phyloP scores from a whole-genome alignment of 2,797 vertebrate genomes.

The Alauda arvensis region DNA sequence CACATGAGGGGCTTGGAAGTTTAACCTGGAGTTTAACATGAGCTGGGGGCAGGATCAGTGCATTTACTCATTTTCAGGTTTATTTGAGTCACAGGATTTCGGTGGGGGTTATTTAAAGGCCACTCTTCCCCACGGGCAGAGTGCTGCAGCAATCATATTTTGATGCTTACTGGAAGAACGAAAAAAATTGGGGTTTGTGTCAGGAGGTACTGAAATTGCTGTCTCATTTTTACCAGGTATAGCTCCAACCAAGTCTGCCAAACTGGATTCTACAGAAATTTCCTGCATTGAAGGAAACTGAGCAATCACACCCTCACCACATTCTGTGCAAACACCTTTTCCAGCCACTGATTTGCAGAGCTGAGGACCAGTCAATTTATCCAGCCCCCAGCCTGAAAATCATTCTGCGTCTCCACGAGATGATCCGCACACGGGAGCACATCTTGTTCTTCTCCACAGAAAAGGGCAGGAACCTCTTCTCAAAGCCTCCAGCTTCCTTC shows the following conservation, averaged over 20 bases:
- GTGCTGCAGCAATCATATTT: not conserved
- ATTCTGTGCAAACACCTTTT: not conserved
- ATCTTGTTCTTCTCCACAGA: not conserved
- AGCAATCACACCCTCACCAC: not conserved
- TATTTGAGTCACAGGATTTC: not conserved
- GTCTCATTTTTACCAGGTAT: not conserved
- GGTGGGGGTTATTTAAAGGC: not conserved
- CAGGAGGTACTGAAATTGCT: not conserved
- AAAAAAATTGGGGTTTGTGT: not conserved
- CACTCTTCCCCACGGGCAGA: not conserved
- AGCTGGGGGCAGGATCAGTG: not conserved
- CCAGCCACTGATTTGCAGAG: not conserved
- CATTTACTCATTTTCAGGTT: not conserved
- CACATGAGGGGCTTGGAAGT: accelerated
- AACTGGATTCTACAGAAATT: not conserved
- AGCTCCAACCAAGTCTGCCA: not conserved
- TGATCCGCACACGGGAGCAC: not conserved
- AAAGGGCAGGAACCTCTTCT: not conserved
- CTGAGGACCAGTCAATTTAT: not conserved
- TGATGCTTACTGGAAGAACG: accelerated
- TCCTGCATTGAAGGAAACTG: not conserved
- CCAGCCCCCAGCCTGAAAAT: not conserved
- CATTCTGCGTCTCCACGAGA: not conserved
- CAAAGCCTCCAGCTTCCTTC: slow-evolving; percentile 23
- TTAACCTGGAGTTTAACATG: accelerated